Percentiles rank a stretch among this genome's conserved stretches.
phyloP scores from a whole-genome alignment of 92 coral and sea anemone genomes.

The Palythoa grandis region DNA sequence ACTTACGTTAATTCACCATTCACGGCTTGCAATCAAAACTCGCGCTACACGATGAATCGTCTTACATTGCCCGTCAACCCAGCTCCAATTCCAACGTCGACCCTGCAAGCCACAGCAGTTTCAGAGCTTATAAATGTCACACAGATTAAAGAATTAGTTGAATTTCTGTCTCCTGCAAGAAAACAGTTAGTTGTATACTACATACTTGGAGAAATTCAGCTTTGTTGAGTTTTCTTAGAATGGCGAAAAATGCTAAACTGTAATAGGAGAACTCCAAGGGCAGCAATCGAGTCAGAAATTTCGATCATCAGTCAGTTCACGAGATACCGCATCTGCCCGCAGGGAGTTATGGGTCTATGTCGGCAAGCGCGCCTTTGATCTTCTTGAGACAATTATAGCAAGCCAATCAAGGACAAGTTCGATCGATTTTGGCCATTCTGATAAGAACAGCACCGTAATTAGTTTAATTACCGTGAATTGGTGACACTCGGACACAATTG shows the following conservation, averaged over 20 bases:
- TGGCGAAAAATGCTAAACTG: slow-evolving; percentile 90
- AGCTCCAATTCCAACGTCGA: slow-evolving; percentile 56
- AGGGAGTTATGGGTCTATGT: slow-evolving; percentile 71
- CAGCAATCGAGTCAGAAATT: slow-evolving; percentile 52
- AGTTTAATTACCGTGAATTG: slow-evolving; percentile 98
- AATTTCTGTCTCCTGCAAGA: not conserved
- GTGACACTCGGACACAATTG: slow-evolving; percentile 98
- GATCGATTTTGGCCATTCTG: slow-evolving; percentile 84
- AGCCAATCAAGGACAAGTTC: slow-evolving; percentile 65
- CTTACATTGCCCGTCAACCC: slow-evolving; percentile 78
- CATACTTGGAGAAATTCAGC: slow-evolving; percentile 79
- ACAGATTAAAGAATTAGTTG: not conserved
- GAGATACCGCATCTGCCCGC: slow-evolving; percentile 71
- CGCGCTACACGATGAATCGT: slow-evolving; percentile 96
- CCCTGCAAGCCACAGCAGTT: slow-evolving; percentile 43
- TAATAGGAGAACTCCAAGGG: slow-evolving; percentile 93
- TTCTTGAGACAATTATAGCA: slow-evolving; percentile 57
- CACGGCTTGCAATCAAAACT: slow-evolving; percentile 99
- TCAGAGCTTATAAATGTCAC: slow-evolving; percentile 34
- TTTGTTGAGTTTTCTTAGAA: slow-evolving; percentile 79
- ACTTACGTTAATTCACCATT: slow-evolving; percentile 99
- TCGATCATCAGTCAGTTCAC: slow-evolving; percentile 84
- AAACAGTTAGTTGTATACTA: slow-evolving; percentile 69
- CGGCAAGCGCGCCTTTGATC: slow-evolving; percentile 63
- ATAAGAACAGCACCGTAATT: slow-evolving; percentile 88